These are phyloP conservation scores for Aradus depressus DNA, from an alignment of 2,888 invertebrate genomes.

Conservation along the genomic window DNA sequence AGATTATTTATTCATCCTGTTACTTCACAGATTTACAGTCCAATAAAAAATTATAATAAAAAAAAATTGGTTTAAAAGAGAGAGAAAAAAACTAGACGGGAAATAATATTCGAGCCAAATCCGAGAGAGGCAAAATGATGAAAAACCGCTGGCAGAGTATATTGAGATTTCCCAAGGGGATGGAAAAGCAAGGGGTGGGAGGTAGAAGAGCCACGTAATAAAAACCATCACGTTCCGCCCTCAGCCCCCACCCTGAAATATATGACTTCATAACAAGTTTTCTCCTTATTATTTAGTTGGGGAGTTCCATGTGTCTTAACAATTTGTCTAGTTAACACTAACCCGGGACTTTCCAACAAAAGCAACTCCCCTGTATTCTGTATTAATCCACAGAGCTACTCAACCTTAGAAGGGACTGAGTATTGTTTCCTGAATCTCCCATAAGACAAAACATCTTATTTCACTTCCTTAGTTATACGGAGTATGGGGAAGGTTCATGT, in stretches of 20 bases:
- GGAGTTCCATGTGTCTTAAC: no score
- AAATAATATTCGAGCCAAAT: constrained; percentile 3
- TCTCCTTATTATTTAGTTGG: constrained; percentile 17
- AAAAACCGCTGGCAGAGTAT: neutral
- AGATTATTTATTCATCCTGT: neutral
- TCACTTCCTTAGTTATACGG: no score
- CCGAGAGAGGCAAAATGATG: neutral
- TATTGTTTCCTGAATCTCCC: no score
- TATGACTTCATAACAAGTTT: constrained; percentile 15
- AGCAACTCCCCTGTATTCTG: no score
- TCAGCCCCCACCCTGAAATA: constrained; percentile 2
- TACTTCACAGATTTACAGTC: neutral
- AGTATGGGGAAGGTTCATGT: no score
- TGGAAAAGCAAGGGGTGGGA: neutral
- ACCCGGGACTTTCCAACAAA: no score
- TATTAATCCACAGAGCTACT: no score
- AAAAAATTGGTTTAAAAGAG: neutral
- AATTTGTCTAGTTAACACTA: no score
- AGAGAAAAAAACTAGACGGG: neutral
- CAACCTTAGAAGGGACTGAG: no score
- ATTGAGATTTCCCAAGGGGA: constrained; percentile 13
- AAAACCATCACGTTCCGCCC: constrained; percentile 1
- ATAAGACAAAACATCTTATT: no score
- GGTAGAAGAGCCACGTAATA: neutral
- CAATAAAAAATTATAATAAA: neutral